A percentile compares a stretch with the other conserved stretches of the same genome.
Evolutionary conservation across 2,113 vertebrate genomes (phyloP).

Genomic region (Aptenodytes patagonicus): DNA sequence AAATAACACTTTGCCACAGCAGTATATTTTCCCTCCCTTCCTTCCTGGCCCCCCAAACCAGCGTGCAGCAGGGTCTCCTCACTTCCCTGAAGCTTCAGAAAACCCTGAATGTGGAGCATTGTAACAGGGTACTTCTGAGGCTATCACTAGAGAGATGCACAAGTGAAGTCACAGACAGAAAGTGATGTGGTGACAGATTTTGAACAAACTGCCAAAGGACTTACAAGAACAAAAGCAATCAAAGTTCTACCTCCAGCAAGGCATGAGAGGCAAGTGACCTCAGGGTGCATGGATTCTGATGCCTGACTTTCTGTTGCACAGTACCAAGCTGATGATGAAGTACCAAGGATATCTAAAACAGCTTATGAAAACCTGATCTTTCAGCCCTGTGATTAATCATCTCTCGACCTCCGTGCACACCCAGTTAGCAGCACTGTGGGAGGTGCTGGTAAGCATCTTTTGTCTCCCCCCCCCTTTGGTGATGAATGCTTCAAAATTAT

Average conservation of each 20-base stretch:
- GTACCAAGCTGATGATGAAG: background rate
- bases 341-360: background rate
- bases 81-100: background rate
- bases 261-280: background rate
- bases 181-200: background rate
- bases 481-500: background rate
- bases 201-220: background rate
- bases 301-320: background rate
- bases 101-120: background rate
- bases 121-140: background rate
- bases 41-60: background rate
- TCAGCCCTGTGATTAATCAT: constrained; percentile 17
- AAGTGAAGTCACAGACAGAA: background rate
- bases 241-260: background rate
- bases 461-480: background rate
- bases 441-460: background rate
- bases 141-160: background rate
- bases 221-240: background rate
- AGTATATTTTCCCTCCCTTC: background rate
- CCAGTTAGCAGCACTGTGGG: background rate
- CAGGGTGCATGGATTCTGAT: background rate
- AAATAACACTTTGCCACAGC: background rate
- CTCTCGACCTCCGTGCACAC: background rate
- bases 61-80: background rate
- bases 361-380: background rate